Evolutionary conservation across 2,888 invertebrate species (phyloP).

Genomic region (Tromatobia lineatoria): DNA sequence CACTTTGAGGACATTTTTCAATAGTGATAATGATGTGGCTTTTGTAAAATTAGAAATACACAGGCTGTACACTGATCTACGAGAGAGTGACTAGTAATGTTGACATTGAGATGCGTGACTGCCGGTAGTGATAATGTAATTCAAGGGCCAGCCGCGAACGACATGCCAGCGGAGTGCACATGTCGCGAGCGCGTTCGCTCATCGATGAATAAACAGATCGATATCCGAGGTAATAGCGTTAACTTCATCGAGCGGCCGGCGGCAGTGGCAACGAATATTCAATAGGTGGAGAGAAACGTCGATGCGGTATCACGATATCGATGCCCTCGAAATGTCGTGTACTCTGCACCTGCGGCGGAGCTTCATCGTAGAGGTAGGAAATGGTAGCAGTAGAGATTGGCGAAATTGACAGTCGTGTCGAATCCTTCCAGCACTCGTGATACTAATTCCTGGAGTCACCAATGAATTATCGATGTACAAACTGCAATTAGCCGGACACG

Average conservation of each 20-base stretch:
- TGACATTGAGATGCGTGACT: constrained; percentile 40
- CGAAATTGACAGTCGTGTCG: constrained; percentile 34
- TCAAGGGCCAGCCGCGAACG: constrained; percentile 36
- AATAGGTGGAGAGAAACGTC: constrained; percentile 61
- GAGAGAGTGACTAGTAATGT: constrained; percentile 26
- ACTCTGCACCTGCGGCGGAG: neutral
- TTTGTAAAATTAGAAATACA: neutral
- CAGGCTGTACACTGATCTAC: neutral
- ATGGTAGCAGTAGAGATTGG: neutral
- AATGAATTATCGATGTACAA: constrained; percentile 37
- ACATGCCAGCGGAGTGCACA: constrained; percentile 25
- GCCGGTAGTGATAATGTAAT: constrained; percentile 47
- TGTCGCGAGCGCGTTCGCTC: constrained; percentile 36
- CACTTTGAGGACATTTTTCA: too few species aligned
- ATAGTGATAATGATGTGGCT: too few species aligned
- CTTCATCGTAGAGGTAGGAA: neutral
- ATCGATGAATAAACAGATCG: constrained; percentile 56
- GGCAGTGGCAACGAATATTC: constrained; percentile 45
- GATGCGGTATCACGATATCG: constrained; percentile 77
- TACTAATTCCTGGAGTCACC: constrained; percentile 41
- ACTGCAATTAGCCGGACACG: constrained; percentile 22
- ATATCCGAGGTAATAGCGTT: constrained; percentile 58
- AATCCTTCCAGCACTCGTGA: constrained; percentile 9
- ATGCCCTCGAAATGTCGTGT: constrained; percentile 62
- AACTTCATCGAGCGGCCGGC: constrained; percentile 34